Percentiles rank a stretch among this genome's conserved stretches.
phyloP scores from a whole-genome alignment of 2,888 invertebrate genomes.

The Tetragnatha montana region DNA sequence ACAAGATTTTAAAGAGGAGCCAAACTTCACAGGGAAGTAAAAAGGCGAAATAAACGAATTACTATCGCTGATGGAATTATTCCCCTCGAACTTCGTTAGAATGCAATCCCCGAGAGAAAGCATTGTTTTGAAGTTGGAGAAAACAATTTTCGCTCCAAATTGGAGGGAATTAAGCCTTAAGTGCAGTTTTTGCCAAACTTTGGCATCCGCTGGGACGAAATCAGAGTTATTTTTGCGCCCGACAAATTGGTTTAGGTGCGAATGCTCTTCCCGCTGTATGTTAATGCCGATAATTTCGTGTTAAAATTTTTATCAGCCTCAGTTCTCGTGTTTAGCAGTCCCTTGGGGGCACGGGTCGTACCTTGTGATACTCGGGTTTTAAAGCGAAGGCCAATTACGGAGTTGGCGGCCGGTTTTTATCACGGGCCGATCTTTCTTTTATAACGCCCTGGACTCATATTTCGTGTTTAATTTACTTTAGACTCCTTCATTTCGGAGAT shows the following conservation, averaged over 20 bases:
- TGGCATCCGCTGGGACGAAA: slow-evolving; percentile 58
- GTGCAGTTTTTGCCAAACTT: slow-evolving; percentile 61
- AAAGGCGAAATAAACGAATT: slow-evolving; percentile 69
- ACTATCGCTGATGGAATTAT: slow-evolving; percentile 66
- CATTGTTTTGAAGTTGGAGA: slow-evolving; percentile 53
- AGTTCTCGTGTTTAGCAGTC: background rate
- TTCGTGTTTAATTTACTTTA: background rate
- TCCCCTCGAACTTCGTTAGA: slow-evolving; percentile 58
- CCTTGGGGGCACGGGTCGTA: background rate
- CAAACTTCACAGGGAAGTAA: slow-evolving; percentile 13
- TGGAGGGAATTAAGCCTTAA: slow-evolving; percentile 62
- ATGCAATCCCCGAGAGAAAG: slow-evolving; percentile 51
- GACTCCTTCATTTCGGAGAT: no score
- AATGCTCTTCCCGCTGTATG: background rate
- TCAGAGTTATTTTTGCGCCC: slow-evolving; percentile 56
- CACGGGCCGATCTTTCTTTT: background rate
- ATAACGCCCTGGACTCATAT: background rate
- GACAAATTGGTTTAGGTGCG: slow-evolving; percentile 2
- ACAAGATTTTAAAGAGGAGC: slow-evolving; percentile 25
- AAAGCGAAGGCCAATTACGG: background rate
- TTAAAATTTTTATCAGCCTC: background rate
- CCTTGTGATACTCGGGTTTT: background rate
- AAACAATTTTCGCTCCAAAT: slow-evolving; percentile 58
- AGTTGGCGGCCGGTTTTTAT: background rate
- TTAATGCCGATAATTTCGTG: background rate